phyloP scores from a whole-genome alignment of 2,797 vertebrate genomes.

The Neoniphon sammara region DNA sequence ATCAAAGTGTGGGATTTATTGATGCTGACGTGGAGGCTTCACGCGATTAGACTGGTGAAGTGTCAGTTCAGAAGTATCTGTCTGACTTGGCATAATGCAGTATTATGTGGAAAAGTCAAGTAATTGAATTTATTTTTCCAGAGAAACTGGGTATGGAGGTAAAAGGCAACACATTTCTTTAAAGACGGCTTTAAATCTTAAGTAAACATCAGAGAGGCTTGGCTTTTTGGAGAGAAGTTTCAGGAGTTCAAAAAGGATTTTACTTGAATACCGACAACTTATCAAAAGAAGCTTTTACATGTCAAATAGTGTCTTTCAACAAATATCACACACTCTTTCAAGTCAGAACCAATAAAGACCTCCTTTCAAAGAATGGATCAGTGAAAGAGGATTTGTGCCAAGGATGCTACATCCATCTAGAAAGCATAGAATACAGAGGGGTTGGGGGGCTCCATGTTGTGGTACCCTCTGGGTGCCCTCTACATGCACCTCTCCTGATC shows the following conservation, averaged over 20 bases:
- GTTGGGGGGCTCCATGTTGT: background rate
- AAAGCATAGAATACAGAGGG: background rate
- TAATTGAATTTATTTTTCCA: slow-evolving; percentile 49
- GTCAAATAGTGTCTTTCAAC: slow-evolving; percentile 2
- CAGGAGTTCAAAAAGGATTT: slow-evolving; percentile 2
- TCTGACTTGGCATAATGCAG: slow-evolving; percentile 25
- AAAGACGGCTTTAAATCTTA: slow-evolving; percentile 12
- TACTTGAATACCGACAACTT: background rate
- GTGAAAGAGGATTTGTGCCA: background rate
- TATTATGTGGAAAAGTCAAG: slow-evolving; percentile 35
- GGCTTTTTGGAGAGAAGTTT: background rate
- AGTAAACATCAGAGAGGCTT: slow-evolving; percentile 16
- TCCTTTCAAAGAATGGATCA: background rate
- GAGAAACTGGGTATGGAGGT: slow-evolving; percentile 32
- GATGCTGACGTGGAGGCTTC: slow-evolving; percentile 39
- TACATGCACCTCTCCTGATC: slow-evolving; percentile 3
- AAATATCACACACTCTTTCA: background rate
- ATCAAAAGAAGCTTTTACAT: background rate
- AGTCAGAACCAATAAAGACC: background rate
- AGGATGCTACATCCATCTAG: background rate
- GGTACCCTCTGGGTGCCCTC: background rate
- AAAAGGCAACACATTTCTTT: slow-evolving; percentile 6
- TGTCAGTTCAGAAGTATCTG: slow-evolving; percentile 54
- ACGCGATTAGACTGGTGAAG: slow-evolving; percentile 57
- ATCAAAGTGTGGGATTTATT: slow-evolving; percentile 66